These are phyloP conservation scores for Chrysolophus pictus DNA, from an alignment of 2,797 vertebrate genomes.

Conservation along the genomic window DNA sequence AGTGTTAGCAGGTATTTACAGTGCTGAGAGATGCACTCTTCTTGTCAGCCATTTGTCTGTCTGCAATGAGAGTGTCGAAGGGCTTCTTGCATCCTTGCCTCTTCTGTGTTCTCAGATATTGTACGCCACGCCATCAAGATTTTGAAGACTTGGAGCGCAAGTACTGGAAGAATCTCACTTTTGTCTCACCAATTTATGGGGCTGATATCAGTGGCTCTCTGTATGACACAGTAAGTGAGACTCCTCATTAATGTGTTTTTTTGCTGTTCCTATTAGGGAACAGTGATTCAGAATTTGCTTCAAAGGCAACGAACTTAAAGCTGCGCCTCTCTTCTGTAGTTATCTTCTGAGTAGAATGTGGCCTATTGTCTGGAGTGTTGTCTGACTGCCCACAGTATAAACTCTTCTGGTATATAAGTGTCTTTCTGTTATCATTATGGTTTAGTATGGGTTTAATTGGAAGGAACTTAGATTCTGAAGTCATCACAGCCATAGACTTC, in stretches of 20 bases:
- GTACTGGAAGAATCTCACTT: constrained; percentile 99
- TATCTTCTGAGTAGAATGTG: constrained; percentile 9
- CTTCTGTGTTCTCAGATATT: constrained; percentile 83
- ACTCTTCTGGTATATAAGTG: neutral
- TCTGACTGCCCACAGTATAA: neutral
- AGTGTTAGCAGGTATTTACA: neutral
- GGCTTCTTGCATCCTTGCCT: neutral
- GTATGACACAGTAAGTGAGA: constrained; percentile 88
- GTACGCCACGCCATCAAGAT: constrained; percentile 95
- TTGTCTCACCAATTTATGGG: constrained; percentile 96
- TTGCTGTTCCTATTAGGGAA: neutral
- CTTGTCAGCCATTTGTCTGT: neutral
- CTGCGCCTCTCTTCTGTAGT: neutral
- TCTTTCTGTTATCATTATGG: neutral
- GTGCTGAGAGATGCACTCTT: neutral
- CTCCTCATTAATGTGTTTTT: neutral
- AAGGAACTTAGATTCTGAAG: neutral
- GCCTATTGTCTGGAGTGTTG: neutral
- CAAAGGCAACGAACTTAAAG: neutral
- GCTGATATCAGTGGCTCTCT: constrained; percentile 96
- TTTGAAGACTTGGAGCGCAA: constrained; percentile 97
- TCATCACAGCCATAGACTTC: neutral
- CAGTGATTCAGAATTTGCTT: neutral
- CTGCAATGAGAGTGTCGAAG: neutral
- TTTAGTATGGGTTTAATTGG: neutral